Percentiles rank a stretch among this genome's conserved stretches.
phyloP scores from a whole-genome alignment of 2,888 invertebrate species.

The Lochmaea crataegi region DNA sequence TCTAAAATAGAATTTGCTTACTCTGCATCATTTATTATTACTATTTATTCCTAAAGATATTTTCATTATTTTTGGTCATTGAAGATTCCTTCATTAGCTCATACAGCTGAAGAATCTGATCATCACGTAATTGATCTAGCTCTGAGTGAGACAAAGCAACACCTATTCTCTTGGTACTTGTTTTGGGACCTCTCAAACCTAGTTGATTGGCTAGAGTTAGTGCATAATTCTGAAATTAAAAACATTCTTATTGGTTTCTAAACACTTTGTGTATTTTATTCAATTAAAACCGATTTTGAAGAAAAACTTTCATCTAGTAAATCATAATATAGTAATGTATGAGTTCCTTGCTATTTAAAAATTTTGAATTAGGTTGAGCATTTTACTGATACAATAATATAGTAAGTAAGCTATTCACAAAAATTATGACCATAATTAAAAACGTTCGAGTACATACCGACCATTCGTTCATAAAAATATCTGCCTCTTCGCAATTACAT shows the following conservation, averaged over 20 bases:
- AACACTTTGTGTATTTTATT: no score
- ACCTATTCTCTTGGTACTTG: constrained; percentile 73
- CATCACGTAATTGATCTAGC: constrained; percentile 80
- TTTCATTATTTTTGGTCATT: constrained; percentile 47
- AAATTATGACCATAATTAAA: constrained; percentile 15
- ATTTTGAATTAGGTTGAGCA: no score
- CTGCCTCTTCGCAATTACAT: constrained; percentile 76
- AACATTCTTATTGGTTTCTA: neutral
- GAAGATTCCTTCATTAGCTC: constrained; percentile 82
- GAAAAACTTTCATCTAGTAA: no score
- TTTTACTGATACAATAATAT: no score
- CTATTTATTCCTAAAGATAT: neutral
- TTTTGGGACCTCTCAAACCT: constrained; percentile 65
- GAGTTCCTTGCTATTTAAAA: no score
- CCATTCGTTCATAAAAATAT: constrained; percentile 89
- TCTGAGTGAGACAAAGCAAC: constrained; percentile 71
- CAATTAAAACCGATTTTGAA: no score
- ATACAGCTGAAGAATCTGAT: constrained; percentile 86
- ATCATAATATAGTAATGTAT: no score
- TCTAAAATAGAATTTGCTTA: neutral
- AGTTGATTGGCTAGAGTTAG: constrained; percentile 79
- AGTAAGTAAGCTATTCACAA: no score
- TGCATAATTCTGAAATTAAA: constrained; percentile 77
- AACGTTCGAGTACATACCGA: constrained; percentile 70
- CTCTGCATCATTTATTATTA: neutral